These are phyloP conservation scores for Phalacrocorax aristotelis DNA, from an alignment of 2,113 vertebrate genomes.

Conservation along the genomic window DNA sequence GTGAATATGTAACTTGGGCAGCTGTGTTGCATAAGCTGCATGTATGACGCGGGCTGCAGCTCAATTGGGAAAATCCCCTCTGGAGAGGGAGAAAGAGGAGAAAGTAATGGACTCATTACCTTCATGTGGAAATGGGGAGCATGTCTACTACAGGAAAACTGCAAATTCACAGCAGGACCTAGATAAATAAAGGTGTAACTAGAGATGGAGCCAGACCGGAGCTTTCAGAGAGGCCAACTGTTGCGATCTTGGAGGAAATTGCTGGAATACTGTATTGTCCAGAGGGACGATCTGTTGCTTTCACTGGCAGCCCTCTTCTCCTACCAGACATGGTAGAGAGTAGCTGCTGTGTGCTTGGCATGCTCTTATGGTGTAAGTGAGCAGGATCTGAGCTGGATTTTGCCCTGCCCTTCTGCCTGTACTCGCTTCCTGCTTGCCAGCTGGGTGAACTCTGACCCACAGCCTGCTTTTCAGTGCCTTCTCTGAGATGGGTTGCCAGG, in stretches of 20 bases:
- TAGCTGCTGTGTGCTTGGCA: background rate
- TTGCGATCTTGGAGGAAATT: background rate
- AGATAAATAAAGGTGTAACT: background rate
- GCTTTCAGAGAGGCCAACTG: background rate
- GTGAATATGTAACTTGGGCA: background rate
- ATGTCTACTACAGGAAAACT: background rate
- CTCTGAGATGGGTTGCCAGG: background rate
- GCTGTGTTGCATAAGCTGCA: background rate
- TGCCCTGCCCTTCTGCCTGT: background rate
- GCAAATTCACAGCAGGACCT: background rate
- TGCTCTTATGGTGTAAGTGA: rapidly evolving
- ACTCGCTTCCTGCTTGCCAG: background rate
- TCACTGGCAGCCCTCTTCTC: background rate
- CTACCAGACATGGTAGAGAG: no score
- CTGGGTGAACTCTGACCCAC: background rate
- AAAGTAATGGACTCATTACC: background rate
- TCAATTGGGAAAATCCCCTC: background rate
- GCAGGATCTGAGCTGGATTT: background rate
- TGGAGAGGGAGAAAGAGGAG: background rate
- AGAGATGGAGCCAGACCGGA: background rate
- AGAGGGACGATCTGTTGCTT: background rate
- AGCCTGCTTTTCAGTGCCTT: background rate
- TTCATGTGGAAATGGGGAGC: background rate
- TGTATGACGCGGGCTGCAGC: background rate
- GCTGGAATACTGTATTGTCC: background rate